These are phyloP conservation scores for Pangasianodon hypophthalmus DNA, from an alignment of 2,113 vertebrate species.

Conservation along the genomic window DNA sequence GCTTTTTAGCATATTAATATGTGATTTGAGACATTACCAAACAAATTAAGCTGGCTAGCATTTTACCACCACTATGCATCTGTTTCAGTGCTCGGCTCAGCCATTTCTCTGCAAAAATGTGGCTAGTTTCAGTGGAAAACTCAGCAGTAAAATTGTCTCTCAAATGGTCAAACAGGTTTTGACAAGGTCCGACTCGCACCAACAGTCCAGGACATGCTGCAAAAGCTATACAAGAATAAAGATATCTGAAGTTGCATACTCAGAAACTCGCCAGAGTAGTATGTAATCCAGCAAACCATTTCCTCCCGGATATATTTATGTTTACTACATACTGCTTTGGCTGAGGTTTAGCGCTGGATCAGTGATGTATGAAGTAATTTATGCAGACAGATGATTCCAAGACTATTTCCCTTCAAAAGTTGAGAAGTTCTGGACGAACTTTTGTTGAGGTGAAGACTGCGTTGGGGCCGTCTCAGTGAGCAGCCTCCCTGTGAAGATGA, in stretches of 20 bases:
- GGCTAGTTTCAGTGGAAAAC: neutral
- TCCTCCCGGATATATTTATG: neutral
- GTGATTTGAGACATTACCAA: neutral
- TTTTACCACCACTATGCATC: neutral
- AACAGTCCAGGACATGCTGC: neutral
- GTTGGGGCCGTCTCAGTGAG: neutral
- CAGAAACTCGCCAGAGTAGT: neutral
- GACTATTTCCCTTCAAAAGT: neutral
- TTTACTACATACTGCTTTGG: neutral
- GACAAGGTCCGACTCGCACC: neutral
- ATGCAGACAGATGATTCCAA: neutral
- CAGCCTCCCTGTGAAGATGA: neutral
- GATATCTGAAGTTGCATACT: neutral
- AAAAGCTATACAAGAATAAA: neutral
- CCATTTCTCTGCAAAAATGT: neutral
- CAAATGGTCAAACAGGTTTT: neutral
- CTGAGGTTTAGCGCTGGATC: neutral
- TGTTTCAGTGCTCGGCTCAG: neutral
- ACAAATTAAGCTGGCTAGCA: neutral
- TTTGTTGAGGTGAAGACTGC: neutral
- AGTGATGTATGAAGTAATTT: neutral
- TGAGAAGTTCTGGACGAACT: neutral
- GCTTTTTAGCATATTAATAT: neutral
- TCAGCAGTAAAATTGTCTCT: neutral
- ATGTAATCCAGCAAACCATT: neutral